Evolutionary conservation across 1,140 invertebrate species (phyloP), one percentile per base, ranked within the genome.

Genomic region (Scaptodrosophila lebanonensis): DNA sequence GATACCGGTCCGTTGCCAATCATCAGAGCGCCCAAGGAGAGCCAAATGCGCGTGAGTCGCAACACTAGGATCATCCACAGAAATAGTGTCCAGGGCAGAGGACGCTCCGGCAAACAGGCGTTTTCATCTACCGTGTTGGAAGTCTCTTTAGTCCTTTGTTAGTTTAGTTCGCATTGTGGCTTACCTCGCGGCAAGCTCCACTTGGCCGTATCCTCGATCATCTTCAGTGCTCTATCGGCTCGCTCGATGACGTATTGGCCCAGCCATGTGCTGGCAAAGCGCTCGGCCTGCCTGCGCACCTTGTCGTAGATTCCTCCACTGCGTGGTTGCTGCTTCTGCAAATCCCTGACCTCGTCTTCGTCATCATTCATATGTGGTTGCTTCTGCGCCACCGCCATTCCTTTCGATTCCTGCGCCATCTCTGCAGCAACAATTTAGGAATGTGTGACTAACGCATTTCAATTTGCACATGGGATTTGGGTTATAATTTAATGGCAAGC

Each of bases 171-270:
- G 32, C 9, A 7, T 0, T 12, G 13, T 0, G 7, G 16, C 54
- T 58, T 38, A 85, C 83, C 68, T 25, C 66, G 60, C 11, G 84
- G 84, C 42, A 86, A 54, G 67, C 84, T 86, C 84, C 84, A 86
- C 47, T 84, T 86, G 30, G 84, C 69, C 7, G 84, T 86, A 13
- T 84, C 71, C 57, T 86, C 84, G 25, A 86, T 52, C 39, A 70
- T 38, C 3, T 67, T 67, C 8, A 86, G 32, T 2, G 52, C 50
- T 0, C 69, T 63, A 71, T 86, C 84, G 15, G 42, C 56, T 0
- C 76, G 52, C 44, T 69, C 76, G 9, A 83, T 72, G 2, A 66
- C 58, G 36, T 52, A 68, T 17, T 86, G 84, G 1, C 84, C 84
- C 5, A 86, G 35, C 1, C 45, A 49, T 5, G 72, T 86, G 45